Evolutionary conservation across 2,797 vertebrate genomes (phyloP).

Genomic region (Sylvilagus floridanus): DNA sequence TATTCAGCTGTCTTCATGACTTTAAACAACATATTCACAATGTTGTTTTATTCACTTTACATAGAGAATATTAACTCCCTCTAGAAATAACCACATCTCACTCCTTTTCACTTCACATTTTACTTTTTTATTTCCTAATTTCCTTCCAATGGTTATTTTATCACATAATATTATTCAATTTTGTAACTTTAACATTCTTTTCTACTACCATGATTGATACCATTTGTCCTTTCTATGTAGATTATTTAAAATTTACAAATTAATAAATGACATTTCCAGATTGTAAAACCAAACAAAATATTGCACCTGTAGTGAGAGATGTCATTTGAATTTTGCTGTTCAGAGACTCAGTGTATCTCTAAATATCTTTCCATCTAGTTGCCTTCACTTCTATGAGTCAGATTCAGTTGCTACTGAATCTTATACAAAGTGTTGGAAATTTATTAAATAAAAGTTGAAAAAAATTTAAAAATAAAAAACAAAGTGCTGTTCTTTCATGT

Average conservation of each 20-base stretch:
- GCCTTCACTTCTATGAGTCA: not conserved
- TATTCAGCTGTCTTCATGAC: constrained; percentile 11
- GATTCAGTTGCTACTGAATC: not conserved
- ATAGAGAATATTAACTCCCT: not conserved
- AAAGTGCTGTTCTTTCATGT: not conserved
- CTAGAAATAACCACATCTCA: not conserved
- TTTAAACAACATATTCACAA: not conserved
- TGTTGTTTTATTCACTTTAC: not conserved
- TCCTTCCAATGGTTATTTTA: not conserved
- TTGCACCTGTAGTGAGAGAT: not conserved
- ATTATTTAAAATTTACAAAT: not conserved
- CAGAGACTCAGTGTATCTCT: not conserved
- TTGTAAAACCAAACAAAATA: not conserved
- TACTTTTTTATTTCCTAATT: not conserved
- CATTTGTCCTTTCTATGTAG: not conserved
- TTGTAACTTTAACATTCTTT: not conserved
- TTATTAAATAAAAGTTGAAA: too few relatives aligned
- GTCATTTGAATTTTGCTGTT: not conserved
- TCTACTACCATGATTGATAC: not conserved
- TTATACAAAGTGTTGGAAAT: not conserved
- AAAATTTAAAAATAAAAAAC: too few relatives aligned
- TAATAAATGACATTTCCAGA: not conserved
- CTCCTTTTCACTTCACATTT: not conserved
- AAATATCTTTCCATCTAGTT: not conserved
- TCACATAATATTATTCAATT: not conserved